A percentile compares a stretch with the other conserved stretches of the same genome.
phyloP scores from a whole-genome alignment of 2,113 vertebrate species.

The Polypterus bichir region DNA sequence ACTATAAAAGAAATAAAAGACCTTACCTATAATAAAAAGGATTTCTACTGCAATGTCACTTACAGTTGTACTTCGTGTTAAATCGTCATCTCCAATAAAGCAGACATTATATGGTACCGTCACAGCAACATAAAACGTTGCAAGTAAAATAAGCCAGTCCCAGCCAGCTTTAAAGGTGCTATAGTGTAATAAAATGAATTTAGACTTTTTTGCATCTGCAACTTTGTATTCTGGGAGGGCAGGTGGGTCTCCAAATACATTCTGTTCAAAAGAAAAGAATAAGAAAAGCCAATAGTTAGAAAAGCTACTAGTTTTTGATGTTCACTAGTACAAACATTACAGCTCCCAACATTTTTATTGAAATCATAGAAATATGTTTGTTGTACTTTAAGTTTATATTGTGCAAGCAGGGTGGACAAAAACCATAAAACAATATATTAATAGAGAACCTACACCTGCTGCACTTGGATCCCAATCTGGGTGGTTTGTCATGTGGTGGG shows the following conservation, averaged over 20 bases:
- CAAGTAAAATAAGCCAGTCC: conserved; percentile 94
- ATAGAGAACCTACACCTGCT: no score
- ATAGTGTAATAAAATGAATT: conserved; percentile 92
- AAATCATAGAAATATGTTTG: no score
- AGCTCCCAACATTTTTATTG: no score
- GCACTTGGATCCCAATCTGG: no score
- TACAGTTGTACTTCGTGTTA: conserved; percentile 91
- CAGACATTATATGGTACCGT: conserved; percentile 96
- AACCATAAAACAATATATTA: no score
- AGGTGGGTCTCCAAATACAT: conserved; percentile 87
- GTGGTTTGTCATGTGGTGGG: no score
- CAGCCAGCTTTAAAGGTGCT: conserved; percentile 94
- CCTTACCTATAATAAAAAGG: conserved; percentile 88
- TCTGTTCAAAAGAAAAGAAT: conserved; percentile 54
- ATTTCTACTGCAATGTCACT: conserved; percentile 96
- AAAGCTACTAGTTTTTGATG: no score
- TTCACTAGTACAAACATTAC: no score
- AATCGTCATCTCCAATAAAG: conserved; percentile 85
- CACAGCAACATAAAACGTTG: conserved; percentile 94
- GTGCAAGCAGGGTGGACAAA: no score
- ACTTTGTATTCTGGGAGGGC: conserved; percentile 96
- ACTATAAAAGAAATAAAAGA: conserved; percentile 2
- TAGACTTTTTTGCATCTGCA: conserved; percentile 92
- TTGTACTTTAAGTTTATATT: no score
- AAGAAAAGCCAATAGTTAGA: neutral